These are phyloP conservation scores for Zaprionus nigranus DNA, from an alignment of 1,140 invertebrate genomes.

Conservation along the genomic window DNA sequence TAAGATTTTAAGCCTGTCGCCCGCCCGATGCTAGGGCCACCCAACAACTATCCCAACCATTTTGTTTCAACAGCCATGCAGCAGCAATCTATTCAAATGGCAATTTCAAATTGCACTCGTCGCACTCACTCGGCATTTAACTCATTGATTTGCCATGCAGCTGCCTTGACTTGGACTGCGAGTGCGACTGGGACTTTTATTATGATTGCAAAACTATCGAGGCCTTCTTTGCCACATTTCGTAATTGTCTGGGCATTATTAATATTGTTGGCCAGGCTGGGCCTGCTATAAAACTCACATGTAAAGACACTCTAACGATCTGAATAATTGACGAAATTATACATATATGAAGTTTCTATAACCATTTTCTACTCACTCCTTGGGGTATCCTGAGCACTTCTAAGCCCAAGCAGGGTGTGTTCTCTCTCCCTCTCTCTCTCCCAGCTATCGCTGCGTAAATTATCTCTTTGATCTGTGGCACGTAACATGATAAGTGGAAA, in stretches of 20 bases:
- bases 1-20: constrained; percentile 39
- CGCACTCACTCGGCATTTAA: constrained; percentile 21
- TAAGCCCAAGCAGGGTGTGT: no score
- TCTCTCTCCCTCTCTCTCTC: neutral
- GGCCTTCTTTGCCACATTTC: constrained; percentile 28
- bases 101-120: constrained; percentile 46
- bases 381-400: neutral
- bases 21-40: constrained; percentile 3
- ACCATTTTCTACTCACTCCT: neutral
- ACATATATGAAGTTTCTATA: neutral
- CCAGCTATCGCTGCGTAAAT: neutral
- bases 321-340: neutral
- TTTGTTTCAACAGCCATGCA: neutral
- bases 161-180: constrained; percentile 35
- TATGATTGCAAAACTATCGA: constrained; percentile 18
- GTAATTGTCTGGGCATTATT: constrained; percentile 24
- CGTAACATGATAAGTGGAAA: constrained; percentile 35
- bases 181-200: constrained; percentile 8
- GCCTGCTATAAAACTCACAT: neutral
- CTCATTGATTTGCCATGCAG: constrained; percentile 68
- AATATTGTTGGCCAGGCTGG: constrained; percentile 1
- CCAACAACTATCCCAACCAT: constrained; percentile 18
- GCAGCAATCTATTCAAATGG: constrained; percentile 36
- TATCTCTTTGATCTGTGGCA: constrained; percentile 44
- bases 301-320: neutral